Percentiles rank a stretch among this genome's conserved stretches.
Conservation (phyloP, 2,797 vertebrate genomes). For the Sphenopsis melanotis region DNA sequence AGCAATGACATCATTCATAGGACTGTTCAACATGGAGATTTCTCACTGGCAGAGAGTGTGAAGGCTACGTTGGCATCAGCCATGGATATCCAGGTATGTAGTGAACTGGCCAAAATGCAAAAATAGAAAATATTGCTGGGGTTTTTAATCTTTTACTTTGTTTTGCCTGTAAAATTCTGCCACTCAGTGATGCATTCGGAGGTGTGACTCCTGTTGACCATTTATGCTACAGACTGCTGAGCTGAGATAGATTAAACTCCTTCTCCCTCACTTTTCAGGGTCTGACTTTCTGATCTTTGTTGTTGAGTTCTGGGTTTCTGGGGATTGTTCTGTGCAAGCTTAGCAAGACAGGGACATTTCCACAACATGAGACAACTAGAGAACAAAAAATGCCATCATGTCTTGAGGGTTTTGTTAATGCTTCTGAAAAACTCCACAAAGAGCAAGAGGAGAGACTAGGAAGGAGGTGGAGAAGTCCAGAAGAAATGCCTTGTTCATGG, state of each 20-base stretch:
- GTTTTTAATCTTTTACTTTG: neutral
- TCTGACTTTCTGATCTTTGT: neutral
- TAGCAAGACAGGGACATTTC: neutral
- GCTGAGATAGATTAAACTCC: neutral
- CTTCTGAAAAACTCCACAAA: neutral
- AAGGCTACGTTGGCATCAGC: constrained; percentile 85
- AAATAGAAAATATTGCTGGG: neutral
- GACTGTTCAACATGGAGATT: constrained; percentile 82
- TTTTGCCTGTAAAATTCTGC: neutral
- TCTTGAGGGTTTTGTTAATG: neutral
- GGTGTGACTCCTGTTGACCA: neutral
- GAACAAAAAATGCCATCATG: neutral
- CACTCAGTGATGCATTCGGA: neutral
- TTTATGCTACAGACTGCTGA: neutral
- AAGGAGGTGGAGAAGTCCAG: neutral
- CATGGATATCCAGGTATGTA: constrained; percentile 91
- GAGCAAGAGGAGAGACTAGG: neutral
- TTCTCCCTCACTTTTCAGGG: neutral
- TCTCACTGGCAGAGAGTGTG: constrained; percentile 78
- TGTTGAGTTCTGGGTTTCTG: neutral
- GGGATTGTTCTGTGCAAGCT: neutral
- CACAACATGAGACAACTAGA: neutral
- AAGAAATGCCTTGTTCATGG: neutral
- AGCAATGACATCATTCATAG: constrained; percentile 88
- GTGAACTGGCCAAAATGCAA: neutral